Percentiles rank a stretch among this genome's conserved stretches.
Conservation (phyloP, 2,113 vertebrate species). For the Dolichallabes microphthalmus region DNA sequence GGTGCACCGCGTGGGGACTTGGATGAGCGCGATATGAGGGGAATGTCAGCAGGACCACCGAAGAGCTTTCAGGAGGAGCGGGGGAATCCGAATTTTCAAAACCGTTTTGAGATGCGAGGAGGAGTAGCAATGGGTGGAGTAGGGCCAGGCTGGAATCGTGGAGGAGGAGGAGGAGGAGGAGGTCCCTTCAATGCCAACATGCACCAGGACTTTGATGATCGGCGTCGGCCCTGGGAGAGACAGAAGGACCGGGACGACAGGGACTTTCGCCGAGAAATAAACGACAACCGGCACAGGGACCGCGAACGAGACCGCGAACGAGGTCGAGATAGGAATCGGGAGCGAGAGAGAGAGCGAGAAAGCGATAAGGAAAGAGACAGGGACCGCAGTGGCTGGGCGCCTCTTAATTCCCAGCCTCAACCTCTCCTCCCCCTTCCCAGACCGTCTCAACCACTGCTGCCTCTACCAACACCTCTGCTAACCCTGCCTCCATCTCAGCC, state of each 20-base stretch:
- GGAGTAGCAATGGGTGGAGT: slow-evolving; percentile 66
- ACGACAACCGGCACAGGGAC: slow-evolving; percentile 82
- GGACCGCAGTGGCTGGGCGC: slow-evolving; percentile 66
- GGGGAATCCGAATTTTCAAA: slow-evolving; percentile 78
- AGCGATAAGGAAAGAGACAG: slow-evolving; percentile 60
- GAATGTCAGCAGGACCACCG: slow-evolving; percentile 74
- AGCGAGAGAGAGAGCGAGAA: slow-evolving; percentile 49
- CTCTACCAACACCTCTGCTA: slow-evolving; percentile 55
- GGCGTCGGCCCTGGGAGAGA: slow-evolving; percentile 93
- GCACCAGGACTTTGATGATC: slow-evolving; percentile 95
- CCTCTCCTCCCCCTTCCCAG: slow-evolving; percentile 58
- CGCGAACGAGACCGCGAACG: slow-evolving; percentile 60
- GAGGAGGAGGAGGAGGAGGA: slow-evolving; percentile 50
- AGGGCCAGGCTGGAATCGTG: slow-evolving; percentile 82
- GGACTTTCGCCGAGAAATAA: slow-evolving; percentile 93
- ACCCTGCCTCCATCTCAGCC: slow-evolving; percentile 46
- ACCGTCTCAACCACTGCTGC: slow-evolving; percentile 57
- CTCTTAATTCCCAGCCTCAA: slow-evolving; percentile 66
- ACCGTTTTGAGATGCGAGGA: slow-evolving; percentile 85
- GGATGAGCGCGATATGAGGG: slow-evolving; percentile 87
- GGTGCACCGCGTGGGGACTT: slow-evolving; percentile 88
- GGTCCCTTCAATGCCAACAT: slow-evolving; percentile 80
- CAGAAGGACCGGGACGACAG: slow-evolving; percentile 92
- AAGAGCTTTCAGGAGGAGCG: slow-evolving; percentile 90
- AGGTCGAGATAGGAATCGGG: slow-evolving; percentile 59